Evolutionary conservation across 2,797 vertebrate species (phyloP).

Genomic region (Pseudotriccus pelzelni): DNA sequence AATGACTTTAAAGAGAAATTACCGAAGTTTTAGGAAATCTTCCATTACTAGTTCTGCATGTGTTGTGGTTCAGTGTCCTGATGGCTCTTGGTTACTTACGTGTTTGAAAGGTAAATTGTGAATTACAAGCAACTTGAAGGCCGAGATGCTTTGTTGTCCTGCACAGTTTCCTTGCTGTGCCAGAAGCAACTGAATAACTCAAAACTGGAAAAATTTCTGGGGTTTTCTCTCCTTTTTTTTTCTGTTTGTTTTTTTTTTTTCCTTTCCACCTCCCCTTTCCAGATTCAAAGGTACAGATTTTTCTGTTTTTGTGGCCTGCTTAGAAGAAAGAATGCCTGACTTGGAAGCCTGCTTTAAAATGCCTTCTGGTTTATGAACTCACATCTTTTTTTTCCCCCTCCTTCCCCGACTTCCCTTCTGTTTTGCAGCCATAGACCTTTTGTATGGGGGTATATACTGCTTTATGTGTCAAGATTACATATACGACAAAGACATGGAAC

Average conservation of each 20-base stretch:
- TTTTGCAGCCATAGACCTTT: slow-evolving; percentile 92
- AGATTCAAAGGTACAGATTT: background rate
- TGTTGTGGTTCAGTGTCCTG: background rate
- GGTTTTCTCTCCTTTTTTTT: background rate
- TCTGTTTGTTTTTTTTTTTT: fast-evolving
- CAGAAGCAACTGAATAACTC: background rate
- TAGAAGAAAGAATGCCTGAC: background rate
- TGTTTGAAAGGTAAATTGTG: background rate
- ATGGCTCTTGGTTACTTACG: background rate
- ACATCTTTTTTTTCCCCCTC: background rate
- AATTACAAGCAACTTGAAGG: background rate
- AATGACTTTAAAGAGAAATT: background rate
- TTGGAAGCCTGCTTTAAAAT: slow-evolving; percentile 36
- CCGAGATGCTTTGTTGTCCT: background rate
- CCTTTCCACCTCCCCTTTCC: background rate
- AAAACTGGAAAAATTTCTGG: background rate
- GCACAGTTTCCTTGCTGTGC: background rate
- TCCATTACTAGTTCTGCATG: background rate
- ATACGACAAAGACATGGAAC: slow-evolving; percentile 99
- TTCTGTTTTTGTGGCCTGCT: background rate
- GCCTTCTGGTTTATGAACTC: slow-evolving; percentile 40
- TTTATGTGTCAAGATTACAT: slow-evolving; percentile 99
- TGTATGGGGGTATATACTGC: slow-evolving; percentile 98
- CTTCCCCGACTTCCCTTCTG: slow-evolving; percentile 17
- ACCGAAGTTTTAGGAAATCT: background rate